Evolutionary conservation across 2,888 invertebrate genomes (phyloP), one percentile per base, ranked within the genome.

Genomic region (Eudasyphora cyanicolor): DNA sequence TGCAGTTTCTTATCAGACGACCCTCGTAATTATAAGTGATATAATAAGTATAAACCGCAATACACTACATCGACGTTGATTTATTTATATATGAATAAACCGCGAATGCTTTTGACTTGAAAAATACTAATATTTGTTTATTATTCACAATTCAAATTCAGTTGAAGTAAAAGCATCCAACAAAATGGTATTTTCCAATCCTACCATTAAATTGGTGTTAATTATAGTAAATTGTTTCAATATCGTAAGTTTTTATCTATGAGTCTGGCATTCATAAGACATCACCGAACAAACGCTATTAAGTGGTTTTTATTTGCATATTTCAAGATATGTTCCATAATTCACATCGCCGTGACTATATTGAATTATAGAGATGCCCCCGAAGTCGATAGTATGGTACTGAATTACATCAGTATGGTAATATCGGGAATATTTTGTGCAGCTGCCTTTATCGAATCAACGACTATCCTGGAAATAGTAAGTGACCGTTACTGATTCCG

Each of bases 201-300:
- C 51, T 10, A 80, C 77, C 8, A 21, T 85, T 2, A 85, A 79
- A 73, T 79, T 38, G 19, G 76, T 79, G 57, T 67, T 82, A 74
- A 67, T 85, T 51, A 73, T 85, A 38, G 19, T 82, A 10, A 85
- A 85, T 51, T 49, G 71, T 60, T 71, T 82, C 19, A 80, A 80
- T 78, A 80, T 82, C n/a, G 85, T 85, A 78, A 82, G 85, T 85
- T 10, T n/a, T n/a, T 38, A 38, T 38, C 10, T 7, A 5, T 7
- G 38, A 10, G 5, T 38, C 38, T 38, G 38, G 38, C 5, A 38
- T 10, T 7, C 6, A 38, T 5, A 5, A 38, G 10, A 7, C 10
- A 38, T 7, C 38, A 38, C 19, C 49, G 49, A 51, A 17, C 10
- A 5, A 64, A 21, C 3, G 38, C n/a, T 35, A 27, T 10, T 38